A percentile compares a stretch with the other conserved stretches of the same genome.
These are phyloP conservation scores for Heterodera filipjevi DNA, from an alignment of 2,888 invertebrate genomes.

Conservation along the genomic window DNA sequence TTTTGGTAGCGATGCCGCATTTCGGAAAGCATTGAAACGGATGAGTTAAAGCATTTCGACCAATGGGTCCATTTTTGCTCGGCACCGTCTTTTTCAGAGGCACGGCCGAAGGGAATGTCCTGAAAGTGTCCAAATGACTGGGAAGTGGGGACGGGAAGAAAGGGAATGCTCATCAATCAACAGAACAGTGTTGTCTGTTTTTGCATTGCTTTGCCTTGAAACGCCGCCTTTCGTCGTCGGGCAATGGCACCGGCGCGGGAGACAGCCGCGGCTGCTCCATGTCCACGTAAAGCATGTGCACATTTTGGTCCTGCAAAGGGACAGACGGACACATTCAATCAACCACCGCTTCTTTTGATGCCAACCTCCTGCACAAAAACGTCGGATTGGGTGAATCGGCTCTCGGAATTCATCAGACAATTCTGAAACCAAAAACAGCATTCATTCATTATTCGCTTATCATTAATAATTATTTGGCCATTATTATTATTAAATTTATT, in stretches of 20 bases:
- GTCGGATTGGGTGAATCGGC: slow-evolving; percentile 42
- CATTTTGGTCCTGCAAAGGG: slow-evolving; percentile 14
- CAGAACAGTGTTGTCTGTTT: no score
- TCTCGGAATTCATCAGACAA: slow-evolving; percentile 49
- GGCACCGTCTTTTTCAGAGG: slow-evolving; percentile 8
- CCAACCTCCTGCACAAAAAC: slow-evolving; percentile 47
- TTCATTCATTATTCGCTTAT: no score
- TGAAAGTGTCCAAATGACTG: slow-evolving; percentile 18
- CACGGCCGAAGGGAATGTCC: slow-evolving; percentile 27
- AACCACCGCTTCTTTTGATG: no score
- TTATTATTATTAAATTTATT: no score
- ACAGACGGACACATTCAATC: not conserved
- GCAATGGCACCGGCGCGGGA: not conserved
- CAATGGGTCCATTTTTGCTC: slow-evolving; percentile 45
- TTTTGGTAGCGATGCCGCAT: slow-evolving; percentile 48
- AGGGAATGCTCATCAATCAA: no score
- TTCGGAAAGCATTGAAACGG: slow-evolving; percentile 17
- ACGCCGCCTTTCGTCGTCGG: not conserved
- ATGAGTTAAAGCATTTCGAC: slow-evolving; percentile 40
- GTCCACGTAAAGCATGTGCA: slow-evolving; percentile 26
- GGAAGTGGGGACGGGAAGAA: no score
- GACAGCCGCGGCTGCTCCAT: slow-evolving; percentile 5
- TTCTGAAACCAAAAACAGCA: slow-evolving; percentile 39
- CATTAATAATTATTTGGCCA: no score
- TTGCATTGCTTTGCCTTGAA: not conserved